Evolutionary conservation across 2,888 invertebrate genomes (phyloP).

Genomic region (Nipponacmea schrenckii): DNA sequence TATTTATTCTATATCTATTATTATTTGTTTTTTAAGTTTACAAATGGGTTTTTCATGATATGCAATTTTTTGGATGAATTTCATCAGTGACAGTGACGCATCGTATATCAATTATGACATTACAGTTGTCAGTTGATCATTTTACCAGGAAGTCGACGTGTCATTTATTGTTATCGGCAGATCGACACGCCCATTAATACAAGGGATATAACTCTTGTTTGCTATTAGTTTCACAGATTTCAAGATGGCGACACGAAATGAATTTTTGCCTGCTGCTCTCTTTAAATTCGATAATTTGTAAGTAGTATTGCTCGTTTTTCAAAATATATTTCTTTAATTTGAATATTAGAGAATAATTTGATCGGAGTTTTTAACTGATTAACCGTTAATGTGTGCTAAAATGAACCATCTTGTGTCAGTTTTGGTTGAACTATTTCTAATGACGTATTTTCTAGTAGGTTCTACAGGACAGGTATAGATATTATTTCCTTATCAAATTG

Average conservation of each 20-base stretch:
- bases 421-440: not conserved
- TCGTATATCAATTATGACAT: too few species aligned
- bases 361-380: too few species aligned
- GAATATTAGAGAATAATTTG: too few species aligned
- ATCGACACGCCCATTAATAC: not conserved
- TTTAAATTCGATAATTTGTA: slow-evolving; percentile 53
- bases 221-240: not conserved
- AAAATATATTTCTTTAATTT: slow-evolving; percentile 4
- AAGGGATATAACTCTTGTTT: not conserved
- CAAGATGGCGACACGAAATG: slow-evolving; percentile 37
- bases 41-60: too few species aligned
- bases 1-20: too few species aligned
- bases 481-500: too few species aligned
- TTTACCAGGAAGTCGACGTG: not conserved
- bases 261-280: slow-evolving; percentile 40
- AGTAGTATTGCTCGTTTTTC: slow-evolving; percentile 28
- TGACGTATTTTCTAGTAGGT: not conserved
- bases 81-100: too few species aligned
- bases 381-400: not conserved
- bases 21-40: too few species aligned
- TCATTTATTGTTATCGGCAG: not conserved
- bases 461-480: too few species aligned
- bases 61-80: too few species aligned
- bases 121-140: too few species aligned
- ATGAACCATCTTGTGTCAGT: not conserved